Evolutionary conservation across 2,797 vertebrate genomes (phyloP).

Genomic region (Darevskia nairensis): DNA sequence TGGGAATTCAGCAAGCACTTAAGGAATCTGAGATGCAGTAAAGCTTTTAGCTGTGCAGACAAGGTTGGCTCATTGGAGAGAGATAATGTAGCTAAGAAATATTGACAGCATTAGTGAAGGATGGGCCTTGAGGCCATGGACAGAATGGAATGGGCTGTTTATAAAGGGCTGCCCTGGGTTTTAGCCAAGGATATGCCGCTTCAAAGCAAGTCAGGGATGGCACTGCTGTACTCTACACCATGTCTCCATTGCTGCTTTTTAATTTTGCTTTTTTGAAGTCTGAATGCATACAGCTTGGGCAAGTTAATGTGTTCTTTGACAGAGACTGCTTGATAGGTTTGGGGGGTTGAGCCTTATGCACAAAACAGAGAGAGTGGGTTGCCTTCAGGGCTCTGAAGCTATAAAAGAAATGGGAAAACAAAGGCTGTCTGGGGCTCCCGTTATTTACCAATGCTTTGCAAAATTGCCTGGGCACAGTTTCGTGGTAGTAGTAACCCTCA

Average conservation of each 20-base stretch:
- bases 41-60: constrained; percentile 35
- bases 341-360: no score
- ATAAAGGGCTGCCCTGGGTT: accelerated
- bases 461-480: not conserved
- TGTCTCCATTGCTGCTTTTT: not conserved
- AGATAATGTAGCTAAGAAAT: not conserved
- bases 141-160: not conserved
- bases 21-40: constrained; percentile 27
- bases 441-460: not conserved
- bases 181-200: not conserved
- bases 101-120: not conserved
- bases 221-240: accelerated
- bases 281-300: not conserved
- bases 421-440: not conserved
- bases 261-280: not conserved
- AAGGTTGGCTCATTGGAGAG: constrained; percentile 7
- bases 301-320: not conserved
- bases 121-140: not conserved
- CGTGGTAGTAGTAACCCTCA: not conserved
- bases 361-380: not conserved
- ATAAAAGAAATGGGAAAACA: not conserved
- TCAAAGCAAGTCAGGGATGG: not conserved
- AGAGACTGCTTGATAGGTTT: no score
- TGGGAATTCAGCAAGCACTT: constrained; percentile 6
- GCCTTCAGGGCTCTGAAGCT: not conserved